Conservation (phyloP, 2,797 vertebrate species). For the Xenopus petersii region DNA sequence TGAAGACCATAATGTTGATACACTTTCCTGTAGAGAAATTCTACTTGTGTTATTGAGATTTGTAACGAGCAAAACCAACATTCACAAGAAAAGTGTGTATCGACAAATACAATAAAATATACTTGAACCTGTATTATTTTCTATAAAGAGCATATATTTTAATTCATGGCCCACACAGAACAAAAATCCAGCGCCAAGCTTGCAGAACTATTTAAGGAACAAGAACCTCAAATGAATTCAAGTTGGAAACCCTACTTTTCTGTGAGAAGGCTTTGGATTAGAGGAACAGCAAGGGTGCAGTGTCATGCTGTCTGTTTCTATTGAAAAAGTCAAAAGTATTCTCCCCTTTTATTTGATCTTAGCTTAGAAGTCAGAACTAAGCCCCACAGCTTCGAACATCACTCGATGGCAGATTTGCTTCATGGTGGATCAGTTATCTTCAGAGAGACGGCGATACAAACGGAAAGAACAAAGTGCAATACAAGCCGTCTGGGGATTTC, state of each 20-base stretch:
- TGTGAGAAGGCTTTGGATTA: slow-evolving; percentile 51
- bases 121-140: too few species aligned
- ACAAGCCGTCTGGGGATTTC: slow-evolving; percentile 18
- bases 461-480: slow-evolving; percentile 38
- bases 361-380: slow-evolving; percentile 48
- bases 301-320: slow-evolving; percentile 41
- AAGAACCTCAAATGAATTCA: too few species aligned
- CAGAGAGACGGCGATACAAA: slow-evolving; percentile 51
- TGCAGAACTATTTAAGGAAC: too few species aligned
- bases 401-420: slow-evolving; percentile 51
- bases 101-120: too few species aligned
- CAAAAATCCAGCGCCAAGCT: too few species aligned
- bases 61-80: too few species aligned
- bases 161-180: too few species aligned
- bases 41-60: too few species aligned
- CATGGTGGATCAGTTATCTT: slow-evolving; percentile 55
- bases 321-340: slow-evolving; percentile 51
- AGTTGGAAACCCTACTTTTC: slow-evolving; percentile 21
- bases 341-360: slow-evolving; percentile 41
- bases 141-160: too few species aligned
- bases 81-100: too few species aligned
- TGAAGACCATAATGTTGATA: too few species aligned
- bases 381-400: slow-evolving; percentile 48
- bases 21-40: too few species aligned
- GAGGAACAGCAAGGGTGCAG: slow-evolving; percentile 46